A percentile compares a stretch with the other conserved stretches of the same genome.
These are phyloP conservation scores for Archivesica marissinica DNA, from an alignment of 1,140 invertebrate species.

Conservation along the genomic window DNA sequence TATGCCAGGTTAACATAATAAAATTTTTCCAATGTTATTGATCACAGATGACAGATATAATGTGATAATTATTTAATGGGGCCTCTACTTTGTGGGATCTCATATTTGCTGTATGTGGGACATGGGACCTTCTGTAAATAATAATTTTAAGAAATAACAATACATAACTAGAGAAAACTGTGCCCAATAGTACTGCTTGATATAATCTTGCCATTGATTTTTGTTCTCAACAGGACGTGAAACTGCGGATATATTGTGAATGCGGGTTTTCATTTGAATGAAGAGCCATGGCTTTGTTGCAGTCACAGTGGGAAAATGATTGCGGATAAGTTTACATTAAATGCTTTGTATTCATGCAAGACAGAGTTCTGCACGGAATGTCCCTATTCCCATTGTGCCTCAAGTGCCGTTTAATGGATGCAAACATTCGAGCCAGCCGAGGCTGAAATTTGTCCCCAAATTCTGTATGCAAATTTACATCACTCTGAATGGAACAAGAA, in stretches of 20 bases:
- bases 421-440: neutral
- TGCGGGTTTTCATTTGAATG: slow-evolving; percentile 8
- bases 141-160: slow-evolving; percentile 27
- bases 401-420: slow-evolving; percentile 11
- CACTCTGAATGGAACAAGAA: too few relatives aligned
- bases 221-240: slow-evolving; percentile 10
- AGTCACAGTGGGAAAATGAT: slow-evolving; percentile 23
- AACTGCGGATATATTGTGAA: slow-evolving; percentile 21
- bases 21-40: slow-evolving; percentile 37
- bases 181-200: neutral
- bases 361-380: neutral
- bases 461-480: neutral
- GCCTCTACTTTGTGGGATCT: slow-evolving; percentile 12
- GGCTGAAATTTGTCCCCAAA: neutral
- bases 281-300: neutral
- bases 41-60: slow-evolving; percentile 8
- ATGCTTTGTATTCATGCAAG: slow-evolving; percentile 29
- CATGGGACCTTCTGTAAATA: slow-evolving; percentile 17
- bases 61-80: slow-evolving; percentile 40
- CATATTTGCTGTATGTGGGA: neutral
- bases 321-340: slow-evolving; percentile 48
- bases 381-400: neutral
- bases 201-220: slow-evolving; percentile 25
- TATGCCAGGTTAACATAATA: slow-evolving; percentile 31
- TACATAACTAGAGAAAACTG: neutral